Base-by-base conservation (phyloP, 2,113 vertebrate species). In the Potamarius usumacintae region DNA sequence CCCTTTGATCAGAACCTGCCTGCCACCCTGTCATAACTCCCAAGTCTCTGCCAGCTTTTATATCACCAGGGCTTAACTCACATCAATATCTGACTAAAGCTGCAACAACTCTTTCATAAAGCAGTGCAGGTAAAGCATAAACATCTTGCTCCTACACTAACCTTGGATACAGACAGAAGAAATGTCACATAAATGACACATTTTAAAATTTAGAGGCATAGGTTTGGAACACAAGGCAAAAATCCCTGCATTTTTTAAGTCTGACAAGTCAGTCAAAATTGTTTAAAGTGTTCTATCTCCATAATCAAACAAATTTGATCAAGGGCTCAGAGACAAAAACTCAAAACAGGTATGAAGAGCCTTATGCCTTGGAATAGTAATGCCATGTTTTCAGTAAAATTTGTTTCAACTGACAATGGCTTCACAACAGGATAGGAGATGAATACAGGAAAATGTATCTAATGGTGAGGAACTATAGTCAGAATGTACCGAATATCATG, bases 21-120 rank as follows among this genome's bases (percentile, higher is more conserved):
- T 67, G 71, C 87, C 77, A 86, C 22, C 22, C 65, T n/a, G 57
- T 84, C 79, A 88, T 86, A 90, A 85, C 74, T 82, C 86, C 79
- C 52, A n/a, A 42, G 81, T 48, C 71, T 83, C 18, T 78, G 58
- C 34, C 50, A 87, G 86, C 60, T 34, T 53, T n/a, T 83, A 55
- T 83, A 77, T 74, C 71, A 67, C 27, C 10, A 84, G 52, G 82
- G 55, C 53, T 67, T 72, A 48, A 42, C 57, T 81, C n/a, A 52
- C 50, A 74, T 69, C 62, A 86, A 50, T 76, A 53, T 83, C 80
- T 77, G 83, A 78, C 11, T 53, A 67, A 0, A 83, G 27, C 25
- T 67, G 72, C 48, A 90, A 65, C 12, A 48, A 65, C 0, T 14
- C 34, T 86, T 83, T 86, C 30, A 71, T 11, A 27, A 62, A 60